Evolutionary conservation across 2,888 invertebrate species (phyloP), one percentile per base, ranked within the genome.

Genomic region (Drosophila kambysellisi): DNA sequence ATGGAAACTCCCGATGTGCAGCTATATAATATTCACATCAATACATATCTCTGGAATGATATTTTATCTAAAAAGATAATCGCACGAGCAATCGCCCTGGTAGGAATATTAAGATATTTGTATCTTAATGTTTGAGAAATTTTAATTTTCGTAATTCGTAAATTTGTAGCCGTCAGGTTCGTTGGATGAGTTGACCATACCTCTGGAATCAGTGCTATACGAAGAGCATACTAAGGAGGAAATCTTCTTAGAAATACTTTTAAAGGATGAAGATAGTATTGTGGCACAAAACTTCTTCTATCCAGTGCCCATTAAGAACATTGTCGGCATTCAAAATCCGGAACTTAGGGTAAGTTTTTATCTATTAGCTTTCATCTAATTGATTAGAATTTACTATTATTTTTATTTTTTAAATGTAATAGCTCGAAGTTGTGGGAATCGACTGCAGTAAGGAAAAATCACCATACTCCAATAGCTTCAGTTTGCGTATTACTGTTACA

Each of bases 211-310:
- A 7, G 60, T 89, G 4, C 20, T 84, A 2, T 68, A 69, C 25
- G 83, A 85, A 15, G 12, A 53, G 6, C 58, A 74, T 32, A 17
- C 78, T 30, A 54, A 73, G 37, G 15, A 72, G 60, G 65, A 93
- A 89, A 67, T 86, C 15, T 91, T 92, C 60, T 69, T 92, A 32
- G 89, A 88, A 52, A 73, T 85, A 6, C 57, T 96, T 4, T 92
- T 92, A 71, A 90, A 93, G 0, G 70, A 81, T 29, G 90, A 93
- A 90, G 29, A 70, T 29, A 17, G 30, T 1, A 35, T 68, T 6
- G 92, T 94, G 11, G 95, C 96, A 0, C 93, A 94, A 61, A 97
- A 96, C 91, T 96, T 95, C 83, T 92, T 96, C 3, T 96, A 96
- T 83, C 96, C 96, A 0, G 93, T 92, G 41, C 92, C 94, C 8